phyloP scores from a whole-genome alignment of 2,113 vertebrate genomes.

The Calypte anna region DNA sequence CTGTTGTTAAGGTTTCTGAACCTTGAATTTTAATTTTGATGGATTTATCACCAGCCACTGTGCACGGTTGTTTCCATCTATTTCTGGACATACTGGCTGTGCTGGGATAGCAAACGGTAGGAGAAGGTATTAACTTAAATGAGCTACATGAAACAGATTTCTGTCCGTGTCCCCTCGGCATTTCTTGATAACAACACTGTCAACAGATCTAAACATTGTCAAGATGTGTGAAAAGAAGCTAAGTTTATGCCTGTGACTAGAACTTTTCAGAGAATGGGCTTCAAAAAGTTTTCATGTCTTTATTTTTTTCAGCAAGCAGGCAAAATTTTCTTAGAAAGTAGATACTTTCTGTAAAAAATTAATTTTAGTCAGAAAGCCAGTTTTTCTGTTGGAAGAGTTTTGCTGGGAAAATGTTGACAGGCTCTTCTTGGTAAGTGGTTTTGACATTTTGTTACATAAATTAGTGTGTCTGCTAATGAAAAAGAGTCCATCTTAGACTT shows the following conservation, averaged over 20 bases:
- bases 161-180: constrained; percentile 60
- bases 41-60: constrained; percentile 47
- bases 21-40: constrained; percentile 59
- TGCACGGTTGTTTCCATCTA: constrained; percentile 50
- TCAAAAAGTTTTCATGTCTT: constrained; percentile 44
- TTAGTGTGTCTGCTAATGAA: not conserved
- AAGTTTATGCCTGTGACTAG: constrained; percentile 63
- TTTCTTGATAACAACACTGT: constrained; percentile 71
- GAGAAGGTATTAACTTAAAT: constrained; percentile 64
- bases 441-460: not conserved
- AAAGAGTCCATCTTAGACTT: not conserved
- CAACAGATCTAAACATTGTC: constrained; percentile 70
- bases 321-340: constrained; percentile 10
- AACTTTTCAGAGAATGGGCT: constrained; percentile 63
- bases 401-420: not conserved
- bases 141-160: constrained; percentile 71
- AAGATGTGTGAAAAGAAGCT: constrained; percentile 67
- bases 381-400: constrained; percentile 14
- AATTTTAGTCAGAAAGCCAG: not conserved
- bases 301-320: constrained; percentile 11
- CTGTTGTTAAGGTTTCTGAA: constrained; percentile 35
- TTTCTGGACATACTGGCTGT: constrained; percentile 59
- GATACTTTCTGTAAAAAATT: not conserved
- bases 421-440: not conserved
- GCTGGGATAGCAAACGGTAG: constrained; percentile 38